Evolutionary conservation across 2,797 vertebrate species (phyloP).

Genomic region (Molossus molossus): DNA sequence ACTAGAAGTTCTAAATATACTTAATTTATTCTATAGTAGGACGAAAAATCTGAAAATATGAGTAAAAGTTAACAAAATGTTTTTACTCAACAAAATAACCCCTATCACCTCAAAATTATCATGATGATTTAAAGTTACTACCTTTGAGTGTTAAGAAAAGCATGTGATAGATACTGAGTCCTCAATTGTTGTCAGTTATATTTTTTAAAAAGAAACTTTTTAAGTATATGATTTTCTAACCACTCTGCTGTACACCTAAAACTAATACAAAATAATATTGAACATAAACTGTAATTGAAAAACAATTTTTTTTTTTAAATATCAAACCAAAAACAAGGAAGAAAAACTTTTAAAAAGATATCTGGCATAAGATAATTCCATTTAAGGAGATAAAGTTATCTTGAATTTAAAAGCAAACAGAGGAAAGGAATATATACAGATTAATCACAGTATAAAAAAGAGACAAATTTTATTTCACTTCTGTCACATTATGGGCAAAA

Average conservation of each 20-base stretch:
- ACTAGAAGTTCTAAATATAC: neutral
- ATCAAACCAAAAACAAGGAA: neutral
- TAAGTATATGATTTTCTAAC: neutral
- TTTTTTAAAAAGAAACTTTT: neutral
- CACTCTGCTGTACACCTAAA: neutral
- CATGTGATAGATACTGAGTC: neutral
- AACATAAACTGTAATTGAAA: neutral
- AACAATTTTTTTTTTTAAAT: neutral
- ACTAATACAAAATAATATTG: neutral
- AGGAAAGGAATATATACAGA: neutral
- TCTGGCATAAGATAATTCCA: neutral
- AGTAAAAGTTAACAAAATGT: neutral
- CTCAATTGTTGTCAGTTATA: neutral
- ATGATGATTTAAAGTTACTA: neutral
- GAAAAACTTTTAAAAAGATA: neutral
- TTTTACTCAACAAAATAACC: constrained; percentile 29
- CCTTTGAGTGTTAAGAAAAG: neutral
- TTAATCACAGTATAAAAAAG: neutral
- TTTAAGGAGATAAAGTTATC: neutral
- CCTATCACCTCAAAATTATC: constrained; percentile 15
- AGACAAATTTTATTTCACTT: neutral
- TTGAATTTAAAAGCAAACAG: constrained; percentile 47
- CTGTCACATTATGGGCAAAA: neutral
- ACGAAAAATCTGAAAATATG: constrained; percentile 45
- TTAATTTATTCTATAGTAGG: neutral